Evolutionary conservation across 2,888 invertebrate genomes (phyloP).

Genomic region (Ormyrus pomaceus): DNA sequence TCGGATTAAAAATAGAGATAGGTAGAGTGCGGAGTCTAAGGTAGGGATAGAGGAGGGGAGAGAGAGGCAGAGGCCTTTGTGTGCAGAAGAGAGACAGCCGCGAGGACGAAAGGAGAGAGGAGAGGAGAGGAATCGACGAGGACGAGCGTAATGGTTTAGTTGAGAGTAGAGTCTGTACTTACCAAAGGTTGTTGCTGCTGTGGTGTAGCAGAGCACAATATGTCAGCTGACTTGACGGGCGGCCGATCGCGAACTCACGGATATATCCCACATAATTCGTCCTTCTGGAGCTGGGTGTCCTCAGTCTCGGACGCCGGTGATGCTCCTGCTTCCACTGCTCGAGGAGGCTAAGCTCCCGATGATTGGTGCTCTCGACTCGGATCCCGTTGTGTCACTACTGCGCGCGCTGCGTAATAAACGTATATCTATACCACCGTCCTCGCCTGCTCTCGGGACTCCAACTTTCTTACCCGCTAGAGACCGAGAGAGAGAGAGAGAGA

Average conservation of each 20-base stretch:
- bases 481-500: no score
- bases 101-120: not conserved
- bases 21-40: no score
- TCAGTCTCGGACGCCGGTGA: not conserved
- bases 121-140: not conserved
- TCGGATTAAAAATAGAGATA: slow-evolving; percentile 28
- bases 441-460: not conserved
- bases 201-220: slow-evolving; percentile 75
- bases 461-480: not conserved
- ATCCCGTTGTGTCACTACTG: not conserved
- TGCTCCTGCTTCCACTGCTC: not conserved
- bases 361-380: not conserved
- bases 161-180: slow-evolving; percentile 15
- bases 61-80: no score
- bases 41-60: no score
- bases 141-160: no score
- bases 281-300: not conserved
- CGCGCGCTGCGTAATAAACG: not conserved
- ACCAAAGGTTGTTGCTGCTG: slow-evolving; percentile 55
- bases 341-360: not conserved
- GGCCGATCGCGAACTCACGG: slow-evolving; percentile 67
- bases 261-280: slow-evolving; percentile 74
- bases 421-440: not conserved
- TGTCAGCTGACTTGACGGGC: slow-evolving; percentile 76
- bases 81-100: not conserved